Percentiles rank a stretch among this genome's conserved stretches.
Evolutionary conservation across 2,888 invertebrate species (phyloP).

Genomic region (Tipula vernalis): DNA sequence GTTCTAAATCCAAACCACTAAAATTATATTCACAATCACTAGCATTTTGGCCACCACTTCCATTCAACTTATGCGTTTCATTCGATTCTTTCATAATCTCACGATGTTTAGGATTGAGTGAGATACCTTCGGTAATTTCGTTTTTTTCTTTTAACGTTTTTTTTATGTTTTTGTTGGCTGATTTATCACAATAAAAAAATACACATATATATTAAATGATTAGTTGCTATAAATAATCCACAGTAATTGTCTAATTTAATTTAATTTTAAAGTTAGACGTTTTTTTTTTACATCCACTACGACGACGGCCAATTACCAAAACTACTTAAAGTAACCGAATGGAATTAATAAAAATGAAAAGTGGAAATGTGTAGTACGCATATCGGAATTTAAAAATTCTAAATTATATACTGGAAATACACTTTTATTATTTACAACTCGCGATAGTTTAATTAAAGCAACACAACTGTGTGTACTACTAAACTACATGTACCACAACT

Average conservation of each 20-base stretch:
- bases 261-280: neutral
- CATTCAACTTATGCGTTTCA: neutral
- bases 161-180: neutral
- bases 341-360: neutral
- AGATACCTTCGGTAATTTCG: neutral
- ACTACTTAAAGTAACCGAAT: neutral
- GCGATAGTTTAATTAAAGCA: neutral
- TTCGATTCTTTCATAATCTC: neutral
- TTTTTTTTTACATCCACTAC: neutral
- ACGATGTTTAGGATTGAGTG: neutral
- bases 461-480: neutral
- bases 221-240: neutral
- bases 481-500: neutral
- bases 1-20: neutral
- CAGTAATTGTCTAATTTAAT: neutral
- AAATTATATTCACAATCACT: neutral
- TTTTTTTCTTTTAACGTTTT: neutral
- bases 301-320: neutral
- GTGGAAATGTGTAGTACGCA: neutral
- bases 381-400: neutral
- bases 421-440: neutral
- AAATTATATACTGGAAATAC: neutral
- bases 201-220: neutral
- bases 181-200: neutral
- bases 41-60: neutral